These are phyloP conservation scores for Eudyptes chrysolophus DNA, from an alignment of 2,113 vertebrate genomes.

Conservation along the genomic window DNA sequence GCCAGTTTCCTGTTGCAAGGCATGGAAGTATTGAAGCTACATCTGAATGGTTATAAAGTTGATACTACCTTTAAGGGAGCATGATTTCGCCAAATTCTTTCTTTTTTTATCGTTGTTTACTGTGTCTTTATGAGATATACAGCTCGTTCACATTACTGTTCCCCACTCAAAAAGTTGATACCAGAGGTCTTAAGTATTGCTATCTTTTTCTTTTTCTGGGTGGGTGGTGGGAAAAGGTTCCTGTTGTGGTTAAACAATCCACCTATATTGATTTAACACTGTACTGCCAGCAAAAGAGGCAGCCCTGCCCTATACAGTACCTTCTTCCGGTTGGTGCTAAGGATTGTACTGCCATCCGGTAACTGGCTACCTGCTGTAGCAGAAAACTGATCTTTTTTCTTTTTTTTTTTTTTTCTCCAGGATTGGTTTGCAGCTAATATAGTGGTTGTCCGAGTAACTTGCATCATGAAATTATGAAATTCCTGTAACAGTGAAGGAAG, in stretches of 20 bases:
- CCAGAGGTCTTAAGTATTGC: not conserved
- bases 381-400: not conserved
- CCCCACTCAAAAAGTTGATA: not conserved
- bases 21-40: not conserved
- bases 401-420: not conserved
- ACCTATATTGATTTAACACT: not conserved
- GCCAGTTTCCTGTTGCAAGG: not conserved
- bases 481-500: not conserved
- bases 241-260: not conserved
- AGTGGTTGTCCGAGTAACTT: not conserved
- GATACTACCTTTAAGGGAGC: not conserved
- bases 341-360: not conserved
- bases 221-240: fast-evolving
- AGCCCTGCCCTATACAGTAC: not conserved
- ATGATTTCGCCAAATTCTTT: not conserved
- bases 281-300: not conserved
- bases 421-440: not conserved
- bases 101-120: not conserved
- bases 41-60: not conserved
- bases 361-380: not conserved
- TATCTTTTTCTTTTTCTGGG: not conserved
- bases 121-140: not conserved
- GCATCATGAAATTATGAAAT: not conserved
- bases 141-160: not conserved
- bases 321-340: not conserved